Conservation (phyloP, 2,888 invertebrate genomes). For the Plutella xylostella region DNA sequence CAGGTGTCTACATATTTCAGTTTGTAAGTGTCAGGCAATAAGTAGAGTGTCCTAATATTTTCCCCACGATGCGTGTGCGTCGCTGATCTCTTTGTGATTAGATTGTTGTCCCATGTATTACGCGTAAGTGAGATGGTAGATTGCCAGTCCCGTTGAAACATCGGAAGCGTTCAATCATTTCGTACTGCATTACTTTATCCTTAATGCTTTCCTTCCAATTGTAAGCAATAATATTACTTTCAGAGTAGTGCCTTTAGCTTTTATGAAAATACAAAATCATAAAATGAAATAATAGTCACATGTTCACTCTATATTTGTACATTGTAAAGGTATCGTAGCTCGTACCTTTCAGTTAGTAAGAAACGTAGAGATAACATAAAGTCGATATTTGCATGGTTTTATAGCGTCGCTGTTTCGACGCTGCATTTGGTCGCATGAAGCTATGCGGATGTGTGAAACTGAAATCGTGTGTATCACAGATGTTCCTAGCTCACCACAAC, state of each 20-base stretch:
- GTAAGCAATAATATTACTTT: conserved; percentile 60
- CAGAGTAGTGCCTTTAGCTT: conserved; percentile 68
- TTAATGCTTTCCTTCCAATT: conserved; percentile 56
- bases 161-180: conserved; percentile 47
- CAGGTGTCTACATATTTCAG: conserved; percentile 3
- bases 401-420: conserved; percentile 53
- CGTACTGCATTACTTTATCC: conserved; percentile 58
- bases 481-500: conserved; percentile 57
- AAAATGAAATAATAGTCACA: conserved; percentile 43
- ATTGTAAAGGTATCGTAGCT: conserved; percentile 62
- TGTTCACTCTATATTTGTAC: conserved; percentile 63
- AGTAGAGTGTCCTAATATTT: not conserved
- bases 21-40: conserved; percentile 7
- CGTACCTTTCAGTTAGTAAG: conserved; percentile 50
- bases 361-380: conserved; percentile 57
- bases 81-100: not conserved
- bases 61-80: not conserved
- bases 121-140: not conserved
- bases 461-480: conserved; percentile 46
- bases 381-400: conserved; percentile 55
- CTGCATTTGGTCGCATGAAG: conserved; percentile 61
- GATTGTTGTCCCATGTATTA: not conserved
- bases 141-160: conserved; percentile 29
- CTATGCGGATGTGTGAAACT: too few species aligned
- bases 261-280: conserved; percentile 45